phyloP scores from a whole-genome alignment of 2,113 vertebrate genomes.

The Beaufortia kweichowensis region DNA sequence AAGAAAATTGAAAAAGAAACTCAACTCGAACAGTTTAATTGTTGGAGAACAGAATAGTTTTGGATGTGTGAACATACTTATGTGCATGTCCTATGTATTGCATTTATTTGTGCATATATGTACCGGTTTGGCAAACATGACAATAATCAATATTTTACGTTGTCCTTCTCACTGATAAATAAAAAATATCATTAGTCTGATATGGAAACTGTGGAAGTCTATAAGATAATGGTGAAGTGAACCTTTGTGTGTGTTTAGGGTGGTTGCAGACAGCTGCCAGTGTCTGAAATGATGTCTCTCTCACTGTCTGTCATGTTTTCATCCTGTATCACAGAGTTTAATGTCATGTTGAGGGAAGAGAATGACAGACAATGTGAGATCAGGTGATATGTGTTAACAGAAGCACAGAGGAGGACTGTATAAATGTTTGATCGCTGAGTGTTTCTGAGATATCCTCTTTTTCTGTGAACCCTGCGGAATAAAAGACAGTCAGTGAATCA shows the following conservation, averaged over 20 bases:
- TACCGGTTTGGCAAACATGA: too few species aligned
- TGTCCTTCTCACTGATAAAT: too few species aligned
- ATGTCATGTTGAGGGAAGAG: constrained; percentile 36
- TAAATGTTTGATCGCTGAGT: constrained; percentile 27
- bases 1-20: background rate
- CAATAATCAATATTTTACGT: too few species aligned
- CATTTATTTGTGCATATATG: too few species aligned
- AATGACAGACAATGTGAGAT: constrained; percentile 16
- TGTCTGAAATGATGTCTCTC: constrained; percentile 53
- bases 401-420: constrained; percentile 3
- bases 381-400: constrained; percentile 15
- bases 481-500: background rate
- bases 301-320: constrained; percentile 32
- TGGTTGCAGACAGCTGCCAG: constrained; percentile 64
- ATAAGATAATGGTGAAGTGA: too few species aligned
- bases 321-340: constrained; percentile 35
- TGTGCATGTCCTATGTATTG: background rate
- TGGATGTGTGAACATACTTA: background rate
- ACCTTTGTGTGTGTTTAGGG: constrained; percentile 38
- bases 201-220: too few species aligned
- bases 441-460: constrained; percentile 1
- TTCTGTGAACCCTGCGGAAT: background rate
- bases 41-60: background rate
- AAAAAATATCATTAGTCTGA: too few species aligned
- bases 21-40: background rate